phyloP scores from a whole-genome alignment of 1,140 invertebrate species.

The Cryptotermes secundus region DNA sequence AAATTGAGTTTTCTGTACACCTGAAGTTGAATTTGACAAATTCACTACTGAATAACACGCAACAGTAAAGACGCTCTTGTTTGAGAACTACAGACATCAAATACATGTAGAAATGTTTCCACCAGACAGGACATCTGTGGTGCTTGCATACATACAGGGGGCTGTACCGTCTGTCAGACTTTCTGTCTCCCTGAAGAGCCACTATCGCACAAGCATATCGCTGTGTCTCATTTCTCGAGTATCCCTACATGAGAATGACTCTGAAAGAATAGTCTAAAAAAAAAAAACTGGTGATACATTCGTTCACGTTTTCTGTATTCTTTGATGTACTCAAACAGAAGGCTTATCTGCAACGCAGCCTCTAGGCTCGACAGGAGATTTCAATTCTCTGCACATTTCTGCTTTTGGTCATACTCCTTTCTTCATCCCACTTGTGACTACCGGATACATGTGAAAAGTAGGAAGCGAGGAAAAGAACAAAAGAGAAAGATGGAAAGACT shows the following conservation, averaged over 20 bases:
- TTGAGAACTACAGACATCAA: neutral
- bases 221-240: neutral
- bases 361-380: neutral
- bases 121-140: neutral
- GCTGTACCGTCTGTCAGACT: neutral
- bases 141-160: neutral
- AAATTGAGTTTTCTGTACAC: too few relatives aligned
- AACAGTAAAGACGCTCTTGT: too few relatives aligned
- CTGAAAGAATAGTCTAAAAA: neutral
- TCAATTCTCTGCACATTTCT: neutral
- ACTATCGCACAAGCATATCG: neutral
- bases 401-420: neutral
- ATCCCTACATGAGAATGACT: neutral
- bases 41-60: too few relatives aligned
- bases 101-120: neutral
- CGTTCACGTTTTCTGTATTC: neutral
- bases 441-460: neutral
- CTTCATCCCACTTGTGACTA: neutral
- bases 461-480: too few relatives aligned
- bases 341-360: neutral
- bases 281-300: too few relatives aligned
- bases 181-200: neutral
- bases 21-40: too few relatives aligned
- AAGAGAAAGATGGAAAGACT: neutral
- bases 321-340: neutral